Percentiles rank a stretch among this genome's conserved stretches.
Conservation (phyloP, 1,140 invertebrate genomes). For the Lutraria rhynchaena region DNA sequence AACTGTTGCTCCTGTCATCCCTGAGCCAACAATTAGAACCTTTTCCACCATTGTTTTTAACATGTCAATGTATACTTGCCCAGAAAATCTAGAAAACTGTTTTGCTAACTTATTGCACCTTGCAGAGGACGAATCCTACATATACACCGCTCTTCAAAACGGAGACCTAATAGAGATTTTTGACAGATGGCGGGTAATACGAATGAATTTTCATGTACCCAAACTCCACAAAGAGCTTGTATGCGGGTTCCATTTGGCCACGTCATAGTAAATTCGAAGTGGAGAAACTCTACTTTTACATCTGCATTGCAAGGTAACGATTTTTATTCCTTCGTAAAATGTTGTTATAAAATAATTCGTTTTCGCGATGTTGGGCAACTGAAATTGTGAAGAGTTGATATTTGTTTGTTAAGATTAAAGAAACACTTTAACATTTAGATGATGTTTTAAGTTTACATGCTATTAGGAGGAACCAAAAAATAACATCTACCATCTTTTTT, state of each 20-base stretch:
- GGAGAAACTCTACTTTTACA: constrained; percentile 39
- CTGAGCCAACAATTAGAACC: constrained; percentile 47
- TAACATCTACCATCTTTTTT: too few relatives aligned
- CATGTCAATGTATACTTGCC: constrained; percentile 12
- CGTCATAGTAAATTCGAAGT: constrained; percentile 30
- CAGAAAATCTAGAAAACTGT: too few relatives aligned
- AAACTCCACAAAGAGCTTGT: constrained; percentile 43
- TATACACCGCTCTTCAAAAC: constrained; percentile 7
- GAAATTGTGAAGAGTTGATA: too few relatives aligned
- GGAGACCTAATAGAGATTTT: not conserved
- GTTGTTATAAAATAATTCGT: not conserved
- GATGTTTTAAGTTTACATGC: too few relatives aligned
- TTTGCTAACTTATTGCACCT: constrained; percentile 1
- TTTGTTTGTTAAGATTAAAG: too few relatives aligned
- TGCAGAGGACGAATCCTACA: not conserved
- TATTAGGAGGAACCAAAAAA: too few relatives aligned
- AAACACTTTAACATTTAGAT: too few relatives aligned
- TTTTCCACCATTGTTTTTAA: constrained; percentile 43
- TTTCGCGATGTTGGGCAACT: constrained; percentile 6
- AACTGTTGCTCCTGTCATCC: constrained; percentile 51
- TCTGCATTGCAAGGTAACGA: constrained; percentile 25
- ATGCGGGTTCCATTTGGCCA: constrained; percentile 45
- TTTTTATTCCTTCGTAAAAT: not conserved
- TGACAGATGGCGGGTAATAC: constrained; percentile 39
- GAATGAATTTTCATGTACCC: constrained; percentile 14